Evolutionary conservation across 2,797 vertebrate species (phyloP).

Genomic region (Crax fasciolata): DNA sequence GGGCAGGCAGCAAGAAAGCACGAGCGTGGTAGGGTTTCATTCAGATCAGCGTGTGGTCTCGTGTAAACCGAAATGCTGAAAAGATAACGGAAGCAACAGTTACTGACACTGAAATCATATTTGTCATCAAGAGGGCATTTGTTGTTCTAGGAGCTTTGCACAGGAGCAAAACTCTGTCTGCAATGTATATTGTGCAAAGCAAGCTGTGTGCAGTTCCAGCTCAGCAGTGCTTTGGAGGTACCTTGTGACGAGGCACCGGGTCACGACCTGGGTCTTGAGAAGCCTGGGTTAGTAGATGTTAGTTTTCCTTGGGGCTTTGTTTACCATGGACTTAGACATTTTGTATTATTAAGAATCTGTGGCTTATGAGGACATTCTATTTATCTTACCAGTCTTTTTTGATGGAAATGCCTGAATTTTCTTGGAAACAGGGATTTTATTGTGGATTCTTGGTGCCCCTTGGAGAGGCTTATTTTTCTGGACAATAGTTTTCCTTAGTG

Average conservation of each 20-base stretch:
- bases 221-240: slow-evolving; percentile 72
- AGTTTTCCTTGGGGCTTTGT: slow-evolving; percentile 82
- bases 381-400: slow-evolving; percentile 84
- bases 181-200: slow-evolving; percentile 22
- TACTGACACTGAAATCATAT: neutral
- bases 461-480: slow-evolving; percentile 82
- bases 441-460: slow-evolving; percentile 82
- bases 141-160: neutral
- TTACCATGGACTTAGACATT: slow-evolving; percentile 82
- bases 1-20: neutral
- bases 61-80: neutral
- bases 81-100: neutral
- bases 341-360: slow-evolving; percentile 83
- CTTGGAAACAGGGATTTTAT: slow-evolving; percentile 84
- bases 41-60: neutral
- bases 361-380: slow-evolving; percentile 82
- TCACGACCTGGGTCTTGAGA: slow-evolving; percentile 79
- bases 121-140: neutral
- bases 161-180: neutral
- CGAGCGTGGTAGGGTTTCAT: neutral
- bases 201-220: slow-evolving; percentile 41
- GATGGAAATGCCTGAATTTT: slow-evolving; percentile 84
- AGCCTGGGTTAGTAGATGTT: slow-evolving; percentile 79
- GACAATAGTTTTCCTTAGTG: slow-evolving; percentile 84
- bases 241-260: slow-evolving; percentile 70